These are phyloP conservation scores for Mellilla xanthometata DNA, from an alignment of 2,888 invertebrate genomes.

Conservation along the genomic window DNA sequence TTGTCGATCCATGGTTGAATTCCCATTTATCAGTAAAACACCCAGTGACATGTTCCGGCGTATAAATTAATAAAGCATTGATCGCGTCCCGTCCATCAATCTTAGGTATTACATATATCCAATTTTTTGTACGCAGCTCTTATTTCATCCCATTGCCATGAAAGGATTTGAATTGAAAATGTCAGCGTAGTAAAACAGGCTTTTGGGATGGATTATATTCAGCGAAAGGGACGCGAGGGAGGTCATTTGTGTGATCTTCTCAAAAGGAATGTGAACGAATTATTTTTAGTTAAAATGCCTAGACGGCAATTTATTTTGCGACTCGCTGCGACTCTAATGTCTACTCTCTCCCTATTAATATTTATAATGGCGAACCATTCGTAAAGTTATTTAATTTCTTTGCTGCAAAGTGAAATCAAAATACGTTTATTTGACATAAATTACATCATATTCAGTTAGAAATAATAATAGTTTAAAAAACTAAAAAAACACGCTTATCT, in stretches of 20 bases:
- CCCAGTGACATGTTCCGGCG: constrained; percentile 23
- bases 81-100: constrained; percentile 49
- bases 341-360: too few relatives aligned
- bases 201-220: constrained; percentile 41
- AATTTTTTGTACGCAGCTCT: constrained; percentile 48
- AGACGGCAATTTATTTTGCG: constrained; percentile 1
- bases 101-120: constrained; percentile 45
- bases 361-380: too few relatives aligned
- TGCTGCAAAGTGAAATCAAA: too few relatives aligned
- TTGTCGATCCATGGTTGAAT: too few relatives aligned
- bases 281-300: constrained; percentile 14
- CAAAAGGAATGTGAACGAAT: constrained; percentile 19
- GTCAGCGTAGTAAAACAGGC: constrained; percentile 42
- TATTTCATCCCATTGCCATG: constrained; percentile 42
- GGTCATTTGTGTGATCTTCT: constrained; percentile 27
- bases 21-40: constrained; percentile 23
- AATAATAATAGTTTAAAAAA: too few relatives aligned
- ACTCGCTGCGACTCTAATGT: not conserved
- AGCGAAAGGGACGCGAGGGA: constrained; percentile 27
- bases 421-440: too few relatives aligned
- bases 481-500: too few relatives aligned
- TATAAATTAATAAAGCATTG: constrained; percentile 51
- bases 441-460: too few relatives aligned
- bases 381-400: too few relatives aligned
- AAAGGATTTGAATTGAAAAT: constrained; percentile 48